Evolutionary conservation across 2,888 invertebrate species (phyloP), one percentile per base, ranked within the genome.

Genomic region (Caenorhabditis afra): DNA sequence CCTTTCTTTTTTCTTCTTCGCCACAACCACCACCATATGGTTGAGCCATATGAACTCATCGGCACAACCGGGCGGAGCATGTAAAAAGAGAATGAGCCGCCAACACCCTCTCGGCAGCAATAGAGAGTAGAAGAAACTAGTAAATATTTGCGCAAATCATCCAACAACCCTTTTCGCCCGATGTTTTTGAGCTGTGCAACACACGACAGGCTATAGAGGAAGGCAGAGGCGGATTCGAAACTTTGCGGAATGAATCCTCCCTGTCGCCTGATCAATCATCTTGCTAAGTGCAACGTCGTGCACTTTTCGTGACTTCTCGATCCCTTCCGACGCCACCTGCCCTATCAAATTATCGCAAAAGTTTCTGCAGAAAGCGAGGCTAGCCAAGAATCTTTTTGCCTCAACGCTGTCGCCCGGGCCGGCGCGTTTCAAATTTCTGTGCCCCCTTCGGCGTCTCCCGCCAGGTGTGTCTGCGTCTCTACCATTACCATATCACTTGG

Each of bases 401-500:
- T 45, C 39, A 35, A 18, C 35, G 41, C 29, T 45, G 39, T 16
- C 18, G 29, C 7, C 29, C 29, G 29, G n/a, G 57, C 39, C 57
- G 57, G 57, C 64, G 44, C 58, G 57, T 64, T 73, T 73, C 58
- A 18, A 73, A 73, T 73, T 73, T 73, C 64, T 57, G 41, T 11
- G 55, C 49, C 64, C 58, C 37, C 50, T 35, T 20, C 29, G 18
- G 11, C 22, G 41, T 50, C 68, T 70, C 71, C 44, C 64, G 57
- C 71, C 71, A 64, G 8, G 29, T 53, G 10, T 39, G 5, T 57
- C 71, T 73, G 49, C 64, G 71, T 58, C 64, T 73, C 57, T 44
- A 37, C 57, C 64, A 64, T 73, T 73, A 73, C 71, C 71, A 73
- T 73, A 64, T 58, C 64, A 64, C 47, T 73, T 47, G 74, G 74